These are phyloP conservation scores for Grantiella picta DNA, from an alignment of 2,113 vertebrate genomes.

Conservation along the genomic window DNA sequence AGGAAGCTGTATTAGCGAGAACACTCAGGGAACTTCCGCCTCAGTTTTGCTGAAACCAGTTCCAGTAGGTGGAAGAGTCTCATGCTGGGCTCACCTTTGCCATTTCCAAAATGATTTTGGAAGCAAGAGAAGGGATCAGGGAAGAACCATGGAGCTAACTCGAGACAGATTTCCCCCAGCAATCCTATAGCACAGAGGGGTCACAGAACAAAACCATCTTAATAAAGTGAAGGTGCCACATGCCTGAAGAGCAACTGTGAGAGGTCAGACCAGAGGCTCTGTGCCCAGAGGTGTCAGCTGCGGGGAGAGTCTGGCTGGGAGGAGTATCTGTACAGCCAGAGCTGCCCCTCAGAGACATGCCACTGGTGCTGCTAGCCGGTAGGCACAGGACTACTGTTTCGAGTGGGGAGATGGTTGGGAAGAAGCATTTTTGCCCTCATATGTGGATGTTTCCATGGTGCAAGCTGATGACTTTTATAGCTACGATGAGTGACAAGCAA, in stretches of 20 bases:
- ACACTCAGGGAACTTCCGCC: background rate
- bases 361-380: background rate
- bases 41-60: background rate
- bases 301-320: background rate
- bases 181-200: background rate
- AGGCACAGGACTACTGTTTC: background rate
- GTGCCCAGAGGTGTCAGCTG: background rate
- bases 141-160: background rate
- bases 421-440: background rate
- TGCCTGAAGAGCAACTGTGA: background rate
- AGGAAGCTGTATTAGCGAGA: background rate
- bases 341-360: background rate
- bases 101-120: background rate
- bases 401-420: background rate
- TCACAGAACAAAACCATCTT: background rate
- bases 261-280: background rate
- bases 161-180: background rate
- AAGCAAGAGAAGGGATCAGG: background rate
- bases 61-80: background rate
- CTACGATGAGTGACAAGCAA: background rate
- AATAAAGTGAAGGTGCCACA: background rate
- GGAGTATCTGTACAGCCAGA: background rate
- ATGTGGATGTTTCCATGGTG: background rate
- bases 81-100: background rate
- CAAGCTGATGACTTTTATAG: background rate